Evolutionary conservation across 2,888 invertebrate genomes (phyloP).

Genomic region (Coremacera marginata): DNA sequence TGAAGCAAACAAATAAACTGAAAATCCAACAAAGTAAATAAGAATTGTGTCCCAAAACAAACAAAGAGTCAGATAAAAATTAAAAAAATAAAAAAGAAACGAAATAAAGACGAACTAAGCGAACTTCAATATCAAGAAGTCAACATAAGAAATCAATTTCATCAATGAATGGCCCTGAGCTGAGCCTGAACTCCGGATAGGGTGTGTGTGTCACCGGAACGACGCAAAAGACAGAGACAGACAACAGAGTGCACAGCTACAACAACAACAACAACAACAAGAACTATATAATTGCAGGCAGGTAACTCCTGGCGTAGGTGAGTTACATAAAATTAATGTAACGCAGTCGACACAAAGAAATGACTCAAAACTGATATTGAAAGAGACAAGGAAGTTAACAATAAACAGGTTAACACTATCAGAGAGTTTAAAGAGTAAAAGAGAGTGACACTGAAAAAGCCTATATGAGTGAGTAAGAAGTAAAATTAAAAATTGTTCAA

Average conservation of each 20-base stretch:
- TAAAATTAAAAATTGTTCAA: slow-evolving; percentile 51
- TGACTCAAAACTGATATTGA: background rate
- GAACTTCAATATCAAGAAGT: slow-evolving; percentile 40
- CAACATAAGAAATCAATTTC: slow-evolving; percentile 62
- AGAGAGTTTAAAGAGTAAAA: background rate
- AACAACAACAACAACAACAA: too few relatives aligned
- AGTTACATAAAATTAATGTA: slow-evolving; percentile 38
- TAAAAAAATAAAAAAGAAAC: slow-evolving; percentile 9
- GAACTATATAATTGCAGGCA: background rate
- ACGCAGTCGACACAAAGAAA: background rate
- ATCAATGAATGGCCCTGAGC: slow-evolving; percentile 56
- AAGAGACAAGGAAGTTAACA: background rate
- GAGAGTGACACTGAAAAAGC: background rate
- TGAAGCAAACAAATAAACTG: slow-evolving; percentile 64
- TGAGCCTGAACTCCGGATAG: background rate
- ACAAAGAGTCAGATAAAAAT: slow-evolving; percentile 12
- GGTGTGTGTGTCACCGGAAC: background rate
- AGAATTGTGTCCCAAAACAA: slow-evolving; percentile 55
- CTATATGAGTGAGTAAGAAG: background rate
- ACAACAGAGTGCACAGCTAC: background rate
- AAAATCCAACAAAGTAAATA: slow-evolving; percentile 66
- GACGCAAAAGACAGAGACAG: background rate
- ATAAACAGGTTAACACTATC: background rate
- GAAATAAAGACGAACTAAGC: slow-evolving; percentile 23
- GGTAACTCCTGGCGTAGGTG: slow-evolving; percentile 31